Evolutionary conservation across 2,797 vertebrate species (phyloP), one percentile per base, ranked within the genome.

Genomic region (Micropoecilia bifurca): DNA sequence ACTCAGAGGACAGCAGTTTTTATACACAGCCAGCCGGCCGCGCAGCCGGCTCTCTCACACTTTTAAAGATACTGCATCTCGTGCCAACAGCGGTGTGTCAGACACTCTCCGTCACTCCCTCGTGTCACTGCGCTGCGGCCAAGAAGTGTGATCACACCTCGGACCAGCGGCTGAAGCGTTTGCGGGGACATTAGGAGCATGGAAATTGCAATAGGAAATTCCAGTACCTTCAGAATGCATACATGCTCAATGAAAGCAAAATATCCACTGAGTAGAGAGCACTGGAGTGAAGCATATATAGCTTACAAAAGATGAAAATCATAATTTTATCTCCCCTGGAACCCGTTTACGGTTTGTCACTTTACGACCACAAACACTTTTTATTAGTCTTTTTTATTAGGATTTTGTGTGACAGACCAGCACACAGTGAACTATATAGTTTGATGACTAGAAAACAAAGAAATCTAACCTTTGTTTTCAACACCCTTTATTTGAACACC

Each of bases 1-100:
- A 91, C 93, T 92, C 83, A 83, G 73, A 91, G 88, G 83, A 93
- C 92, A 93, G 90, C 89, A 86, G 89, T 93, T 93, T 92, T 89
- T 93, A 95, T 91, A 92, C 89, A 89, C 22, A 33, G 85, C 83
- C 90, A 88, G 80, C 71, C 90, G 50, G 84, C 83, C 89, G 86
- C 76, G 33, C 85, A 89, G 43, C 83, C 85, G 89, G 43, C 83
- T 76, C 88, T 69, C 76, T 66, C 80, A 83, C 83, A 86, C 86
- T 80, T 88, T 91, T 82, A 83, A 87, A 90, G 85, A 90, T 85
- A 91, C 84, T 68, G 83, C 45, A 63, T 57, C 74, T 76, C 77
- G 79, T 57, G 79, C 85, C 85, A 88, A 83, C 86, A 78, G 55
- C 75, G 87, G 86, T 85, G 91, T 88, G 83, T 0, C 46, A 88